Evolutionary conservation across 2,888 invertebrate genomes (phyloP), one percentile per base, ranked within the genome.

Genomic region (Noctua janthe): DNA sequence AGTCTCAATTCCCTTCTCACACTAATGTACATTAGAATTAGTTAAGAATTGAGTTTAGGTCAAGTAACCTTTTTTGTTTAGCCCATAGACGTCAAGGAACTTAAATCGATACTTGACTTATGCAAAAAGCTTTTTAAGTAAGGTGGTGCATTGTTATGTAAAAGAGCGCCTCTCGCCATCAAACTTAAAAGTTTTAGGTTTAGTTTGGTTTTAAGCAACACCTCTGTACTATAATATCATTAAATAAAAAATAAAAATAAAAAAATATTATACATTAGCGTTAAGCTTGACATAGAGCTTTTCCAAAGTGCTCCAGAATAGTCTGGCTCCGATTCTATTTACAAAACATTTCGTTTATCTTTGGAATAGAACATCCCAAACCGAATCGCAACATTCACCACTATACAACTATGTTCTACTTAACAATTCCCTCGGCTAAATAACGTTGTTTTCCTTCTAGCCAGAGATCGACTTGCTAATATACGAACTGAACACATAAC

Each of bases 391-490:
- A 8, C 15, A 35, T 29, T 51, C 11, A 10, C 29, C 29, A 20
- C 5, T 59, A 17, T 51, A 54, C 56, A 64, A 56, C 23, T 49
- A 56, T 49, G 6, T 23, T 17, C 39, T 49, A 59, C 20, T 59
- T n/a, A 71, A 59, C 17, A 23, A 78, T 78, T 47, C 67, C 20
- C 39, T 39, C 8, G 1, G 20, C 39, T 73, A 49, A 49, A 23
- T 29, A 56, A 62, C 76, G 39, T 39, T 82, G 49, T 86, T 76
- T 86, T 86, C 29, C n/a, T 71, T 74, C 35, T 43, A 72, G 51
- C 51, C 35, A 43, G 35, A 76, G 2, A 76, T 86, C 51, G 59
- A 86, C 83, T 86, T 83, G 76, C 83, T 70, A 86, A 86, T 86
- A 76, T 51, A 72, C 49, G n/a, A 56, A 64, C 62, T 23, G 35